phyloP scores from a whole-genome alignment of 2,113 vertebrate species.

The Daubentonia madagascariensis region DNA sequence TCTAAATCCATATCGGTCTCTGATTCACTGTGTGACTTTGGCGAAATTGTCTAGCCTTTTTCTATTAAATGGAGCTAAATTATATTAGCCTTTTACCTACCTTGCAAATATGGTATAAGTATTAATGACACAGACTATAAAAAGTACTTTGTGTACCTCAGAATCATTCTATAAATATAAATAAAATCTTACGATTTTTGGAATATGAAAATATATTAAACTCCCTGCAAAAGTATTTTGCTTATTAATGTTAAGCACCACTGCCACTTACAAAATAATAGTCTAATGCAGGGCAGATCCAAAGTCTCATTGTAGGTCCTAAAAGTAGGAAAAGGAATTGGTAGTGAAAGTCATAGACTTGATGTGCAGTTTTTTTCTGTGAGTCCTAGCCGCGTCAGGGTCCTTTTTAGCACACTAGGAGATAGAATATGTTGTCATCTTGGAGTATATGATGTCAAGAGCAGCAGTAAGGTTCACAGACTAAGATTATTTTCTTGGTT shows the following conservation, averaged over 20 bases:
- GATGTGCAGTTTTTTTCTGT: not conserved
- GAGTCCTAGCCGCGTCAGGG: not conserved
- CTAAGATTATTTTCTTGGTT: constrained; percentile 11
- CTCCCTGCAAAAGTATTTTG: constrained; percentile 26
- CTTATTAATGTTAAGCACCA: constrained; percentile 15
- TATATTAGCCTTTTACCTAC: not conserved
- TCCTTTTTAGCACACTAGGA: not conserved
- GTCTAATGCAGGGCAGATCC: not conserved
- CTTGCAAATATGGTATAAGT: not conserved
- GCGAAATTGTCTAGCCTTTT: constrained; percentile 22
- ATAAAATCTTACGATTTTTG: constrained; percentile 9
- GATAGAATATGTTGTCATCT: not conserved
- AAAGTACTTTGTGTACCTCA: constrained; percentile 35
- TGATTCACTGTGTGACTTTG: not conserved
- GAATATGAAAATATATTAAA: constrained; percentile 20
- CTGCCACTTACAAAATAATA: constrained; percentile 18
- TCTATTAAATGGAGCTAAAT: not conserved
- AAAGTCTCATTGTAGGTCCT: not conserved
- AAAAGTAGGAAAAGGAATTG: not conserved
- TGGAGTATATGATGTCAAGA: not conserved
- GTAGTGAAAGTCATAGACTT: not conserved
- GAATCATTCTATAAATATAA: not conserved
- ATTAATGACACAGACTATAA: constrained; percentile 25
- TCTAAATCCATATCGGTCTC: not conserved
- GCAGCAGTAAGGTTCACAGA: not conserved